Evolutionary conservation across 2,113 vertebrate species (phyloP), one percentile per base, ranked within the genome.

Genomic region (Apodemus sylvaticus): DNA sequence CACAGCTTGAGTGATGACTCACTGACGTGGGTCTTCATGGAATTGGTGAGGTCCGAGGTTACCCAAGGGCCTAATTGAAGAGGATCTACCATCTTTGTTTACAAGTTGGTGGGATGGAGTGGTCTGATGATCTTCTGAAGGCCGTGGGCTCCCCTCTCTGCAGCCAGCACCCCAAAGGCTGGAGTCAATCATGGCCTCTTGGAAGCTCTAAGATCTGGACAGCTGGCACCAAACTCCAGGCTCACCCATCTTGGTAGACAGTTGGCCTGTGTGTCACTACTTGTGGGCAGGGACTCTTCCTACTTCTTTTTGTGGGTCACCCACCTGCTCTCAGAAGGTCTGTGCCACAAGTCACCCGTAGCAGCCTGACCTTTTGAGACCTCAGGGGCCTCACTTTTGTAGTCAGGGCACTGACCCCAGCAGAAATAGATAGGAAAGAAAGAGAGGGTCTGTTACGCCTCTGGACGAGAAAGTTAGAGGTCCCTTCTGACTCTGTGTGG

Each of bases 11-110:
- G 31, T 11, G 1, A 4, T n/a, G n/a, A n/a, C 58, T 22, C 58
- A 60, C 48, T 45, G 70, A 55, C 6, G 22, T 1, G n/a, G 12
- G 76, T 5, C 76, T 7, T 14, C 22, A 20, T 17, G 0, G 0
- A 6, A 7, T 3, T 4, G 0, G 0, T 0, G 1, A 13, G 29
- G 29, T 20, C 58, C 0, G 8, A 26, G 58, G 26, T 14, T 3
- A 11, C 48, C 24, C 16, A 48, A 60, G 11, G 48, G n/a, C 79
- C 48, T 34, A 55, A 34, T 81, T 8, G 2, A 2, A 10, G 19
- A 36, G 16, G 45, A 17, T 12, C 73, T 42, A 31, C 62, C 55
- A 24, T 85, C 53, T 14, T 2, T 29, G 64, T 16, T 73, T n/a
- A 36, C 13, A 60, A 8, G 13, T 24, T 5, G 24, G 82, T 16